Evolutionary conservation across 2,888 invertebrate genomes (phyloP).

Genomic region (Tetropium fuscum): DNA sequence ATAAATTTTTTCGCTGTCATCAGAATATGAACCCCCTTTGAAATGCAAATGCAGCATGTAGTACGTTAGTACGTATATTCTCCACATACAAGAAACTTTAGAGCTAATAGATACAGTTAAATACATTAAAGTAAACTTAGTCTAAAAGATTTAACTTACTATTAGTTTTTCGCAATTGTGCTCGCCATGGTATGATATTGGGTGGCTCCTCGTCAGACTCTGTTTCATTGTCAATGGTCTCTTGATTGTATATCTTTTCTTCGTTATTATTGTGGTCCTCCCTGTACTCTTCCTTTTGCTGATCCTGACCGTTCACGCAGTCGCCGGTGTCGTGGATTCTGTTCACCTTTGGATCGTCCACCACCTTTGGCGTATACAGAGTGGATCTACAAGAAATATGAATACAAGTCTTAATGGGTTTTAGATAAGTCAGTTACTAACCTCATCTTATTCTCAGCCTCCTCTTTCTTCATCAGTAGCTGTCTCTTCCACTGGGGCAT

Average conservation of each 20-base stretch:
- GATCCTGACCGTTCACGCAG: slow-evolving; percentile 66
- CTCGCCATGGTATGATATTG: slow-evolving; percentile 88
- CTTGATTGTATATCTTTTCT: slow-evolving; percentile 49
- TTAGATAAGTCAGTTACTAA: too few relatives aligned
- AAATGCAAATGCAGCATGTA: too few relatives aligned
- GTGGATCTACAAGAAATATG: slow-evolving; percentile 70
- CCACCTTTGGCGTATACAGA: slow-evolving; percentile 78
- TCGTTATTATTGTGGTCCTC: slow-evolving; percentile 64
- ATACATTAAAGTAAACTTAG: slow-evolving; percentile 51
- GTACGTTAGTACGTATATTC: too few relatives aligned
- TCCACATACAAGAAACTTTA: not conserved
- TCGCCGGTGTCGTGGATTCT: slow-evolving; percentile 63
- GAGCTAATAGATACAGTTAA: not conserved
- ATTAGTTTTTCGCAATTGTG: slow-evolving; percentile 89
- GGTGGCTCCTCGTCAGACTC: slow-evolving; percentile 68
- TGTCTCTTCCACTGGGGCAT: slow-evolving; percentile 97
- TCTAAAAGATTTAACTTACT: slow-evolving; percentile 88
- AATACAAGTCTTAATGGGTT: too few relatives aligned
- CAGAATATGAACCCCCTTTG: too few relatives aligned
- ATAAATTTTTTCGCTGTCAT: too few relatives aligned
- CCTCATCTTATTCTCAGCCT: slow-evolving; percentile 82
- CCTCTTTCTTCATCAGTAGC: slow-evolving; percentile 84
- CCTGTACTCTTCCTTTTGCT: slow-evolving; percentile 50
- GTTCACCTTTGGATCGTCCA: slow-evolving; percentile 70
- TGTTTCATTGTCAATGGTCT: slow-evolving; percentile 47